phyloP scores from a whole-genome alignment of 2,888 invertebrate genomes.

The Papilio elwesi region DNA sequence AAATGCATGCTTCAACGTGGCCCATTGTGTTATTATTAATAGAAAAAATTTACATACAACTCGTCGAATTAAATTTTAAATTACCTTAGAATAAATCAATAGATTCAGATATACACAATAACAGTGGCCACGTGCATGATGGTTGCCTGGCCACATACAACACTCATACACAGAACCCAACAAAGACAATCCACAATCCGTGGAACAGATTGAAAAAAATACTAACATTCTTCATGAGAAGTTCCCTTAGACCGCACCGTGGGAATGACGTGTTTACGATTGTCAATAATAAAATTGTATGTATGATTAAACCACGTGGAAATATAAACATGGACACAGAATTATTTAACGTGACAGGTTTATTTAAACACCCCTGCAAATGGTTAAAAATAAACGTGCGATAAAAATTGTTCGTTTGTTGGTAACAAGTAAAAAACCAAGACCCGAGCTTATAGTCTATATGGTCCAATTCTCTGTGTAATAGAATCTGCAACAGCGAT shows the following conservation, averaged over 20 bases:
- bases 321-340: slow-evolving; percentile 6
- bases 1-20: too few relatives aligned
- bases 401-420: background rate
- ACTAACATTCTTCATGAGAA: slow-evolving; percentile 14
- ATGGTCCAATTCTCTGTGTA: too few relatives aligned
- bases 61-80: too few relatives aligned
- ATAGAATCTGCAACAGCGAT: too few relatives aligned
- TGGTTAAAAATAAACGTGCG: slow-evolving; percentile 7
- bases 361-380: slow-evolving; percentile 9
- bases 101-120: background rate
- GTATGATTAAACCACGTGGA: background rate
- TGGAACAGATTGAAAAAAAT: slow-evolving; percentile 20
- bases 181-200: slow-evolving; percentile 33
- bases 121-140: background rate
- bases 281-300: background rate
- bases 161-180: slow-evolving; percentile 32
- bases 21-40: too few relatives aligned
- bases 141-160: slow-evolving; percentile 1
- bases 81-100: background rate
- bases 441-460: too few relatives aligned
- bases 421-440: too few relatives aligned
- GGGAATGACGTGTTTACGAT: slow-evolving; percentile 6
- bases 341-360: slow-evolving; percentile 24
- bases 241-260: slow-evolving; percentile 3
- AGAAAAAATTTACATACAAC: too few relatives aligned